Evolutionary conservation across 2,888 invertebrate species (phyloP).

Genomic region (Aleiodes leptofemur): DNA sequence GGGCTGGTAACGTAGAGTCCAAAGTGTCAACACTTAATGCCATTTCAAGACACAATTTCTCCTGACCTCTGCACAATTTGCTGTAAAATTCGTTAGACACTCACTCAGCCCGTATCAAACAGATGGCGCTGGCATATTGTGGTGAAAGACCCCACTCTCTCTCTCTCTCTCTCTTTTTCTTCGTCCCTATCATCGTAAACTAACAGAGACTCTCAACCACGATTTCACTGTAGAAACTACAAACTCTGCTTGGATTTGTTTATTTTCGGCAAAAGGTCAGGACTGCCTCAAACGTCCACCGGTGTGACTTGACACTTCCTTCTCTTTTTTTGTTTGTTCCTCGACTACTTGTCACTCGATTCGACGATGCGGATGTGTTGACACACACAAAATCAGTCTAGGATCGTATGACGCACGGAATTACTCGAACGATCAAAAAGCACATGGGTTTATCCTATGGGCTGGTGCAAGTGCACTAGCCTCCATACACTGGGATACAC

Average conservation of each 20-base stretch:
- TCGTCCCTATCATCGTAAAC: neutral
- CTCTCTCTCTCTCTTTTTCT: too few species aligned
- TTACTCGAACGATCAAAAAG: conserved; percentile 25
- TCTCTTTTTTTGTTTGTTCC: neutral
- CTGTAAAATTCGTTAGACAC: conserved; percentile 27
- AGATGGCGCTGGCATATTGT: conserved; percentile 53
- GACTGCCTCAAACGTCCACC: neutral
- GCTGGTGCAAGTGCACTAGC: conserved; percentile 36
- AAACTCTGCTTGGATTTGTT: neutral
- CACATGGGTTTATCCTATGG: conserved; percentile 28
- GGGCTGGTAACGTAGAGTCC: conserved; percentile 55
- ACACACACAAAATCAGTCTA: neutral
- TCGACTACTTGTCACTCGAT: neutral
- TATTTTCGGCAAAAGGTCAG: neutral
- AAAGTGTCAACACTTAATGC: conserved; percentile 42
- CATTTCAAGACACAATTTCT: conserved; percentile 39
- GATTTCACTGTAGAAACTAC: conserved; percentile 34
- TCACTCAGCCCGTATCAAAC: conserved; percentile 16
- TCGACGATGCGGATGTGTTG: neutral
- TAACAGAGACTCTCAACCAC: conserved; percentile 47
- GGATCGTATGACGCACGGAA: conserved; percentile 32
- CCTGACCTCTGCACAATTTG: conserved; percentile 36
- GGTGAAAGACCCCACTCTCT: conserved; percentile 12
- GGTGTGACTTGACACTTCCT: neutral
- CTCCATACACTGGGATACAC: conserved; percentile 39